Conservation (phyloP, 1,140 invertebrate genomes). For the Halotydeus destructor region DNA sequence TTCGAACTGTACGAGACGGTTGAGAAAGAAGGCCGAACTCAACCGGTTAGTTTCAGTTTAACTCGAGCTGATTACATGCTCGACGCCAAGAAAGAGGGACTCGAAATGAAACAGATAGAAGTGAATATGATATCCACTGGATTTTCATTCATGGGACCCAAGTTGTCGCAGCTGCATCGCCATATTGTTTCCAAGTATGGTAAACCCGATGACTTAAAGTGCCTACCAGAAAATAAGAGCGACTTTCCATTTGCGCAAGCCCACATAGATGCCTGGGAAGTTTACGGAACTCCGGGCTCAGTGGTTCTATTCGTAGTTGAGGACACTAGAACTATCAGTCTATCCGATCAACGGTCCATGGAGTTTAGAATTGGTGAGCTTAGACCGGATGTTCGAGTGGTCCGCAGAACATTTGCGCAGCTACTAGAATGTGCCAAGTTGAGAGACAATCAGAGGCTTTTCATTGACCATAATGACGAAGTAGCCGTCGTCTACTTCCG, state of each 20-base stretch:
- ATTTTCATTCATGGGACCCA: constrained; percentile 67
- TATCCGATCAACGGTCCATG: constrained; percentile 68
- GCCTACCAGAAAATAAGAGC: constrained; percentile 60
- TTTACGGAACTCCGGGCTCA: constrained; percentile 26
- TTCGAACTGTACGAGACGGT: constrained; percentile 66
- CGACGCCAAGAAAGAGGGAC: constrained; percentile 28
- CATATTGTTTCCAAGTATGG: constrained; percentile 1
- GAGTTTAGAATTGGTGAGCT: constrained; percentile 54
- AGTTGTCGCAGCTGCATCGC: constrained; percentile 27
- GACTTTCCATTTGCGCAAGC: constrained; percentile 41
- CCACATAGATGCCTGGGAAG: constrained; percentile 29
- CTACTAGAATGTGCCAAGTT: constrained; percentile 10
- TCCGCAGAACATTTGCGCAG: constrained; percentile 17
- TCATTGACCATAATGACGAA: constrained; percentile 34
- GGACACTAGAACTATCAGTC: constrained; percentile 55
- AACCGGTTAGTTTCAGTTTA: constrained; percentile 45
- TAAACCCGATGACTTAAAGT: background rate
- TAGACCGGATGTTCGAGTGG: constrained; percentile 12
- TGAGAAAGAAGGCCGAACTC: constrained; percentile 45
- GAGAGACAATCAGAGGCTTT: constrained; percentile 11
- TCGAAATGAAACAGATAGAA: constrained; percentile 52
- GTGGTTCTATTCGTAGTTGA: constrained; percentile 72
- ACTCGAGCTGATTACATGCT: constrained; percentile 56
- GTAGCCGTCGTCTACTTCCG: constrained; percentile 84
- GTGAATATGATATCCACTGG: constrained; percentile 87